Evolutionary conservation across 2,888 invertebrate genomes (phyloP), one percentile per base, ranked within the genome.

Genomic region (Epinotia bilunana): DNA sequence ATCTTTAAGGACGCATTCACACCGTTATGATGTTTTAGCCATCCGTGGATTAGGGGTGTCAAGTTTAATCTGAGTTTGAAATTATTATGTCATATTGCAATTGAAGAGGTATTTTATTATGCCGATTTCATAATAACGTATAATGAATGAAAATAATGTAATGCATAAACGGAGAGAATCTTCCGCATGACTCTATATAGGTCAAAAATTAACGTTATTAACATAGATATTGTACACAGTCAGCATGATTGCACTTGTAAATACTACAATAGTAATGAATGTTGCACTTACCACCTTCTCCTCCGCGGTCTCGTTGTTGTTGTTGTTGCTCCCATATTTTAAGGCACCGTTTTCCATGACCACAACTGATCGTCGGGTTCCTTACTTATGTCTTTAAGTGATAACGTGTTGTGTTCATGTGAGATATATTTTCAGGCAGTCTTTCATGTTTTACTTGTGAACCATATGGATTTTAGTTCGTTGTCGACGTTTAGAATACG

Each of bases 301-400:
- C 80, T 94, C 94, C 80, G 91, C 82, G 82, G 91, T 89, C 79
- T 93, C 94, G 86, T 93, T 94, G 87, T 93, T 94, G 90, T 94
- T 93, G 89, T 94, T 94, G 87, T 94, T 94, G 94, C 94, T 94
- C 93, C 94, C 94, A 93, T 94, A 93, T 90, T 94, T 94, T 92
- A 94, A 94, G 94, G 94, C 94, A 94, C 94, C 93, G 93, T 93
- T 94, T 93, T 94, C 94, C 94, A 94, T 94, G 92, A 90, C 93
- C 92, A 89, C 90, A 87, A 91, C 85, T 88, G 88, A 90, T 88
- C 83, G 91, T 89, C 88, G 91, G 90, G 88, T 86, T 82, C 76
- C 83, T 82, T 87, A 83, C 82, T 84, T 82, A 85, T 83, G 81
- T 86, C 76, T 83, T 83, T 85, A 83, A 68, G 70, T 74, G 76